Conservation (phyloP, 2,113 vertebrate species). For the Dromiciops gliroides region DNA sequence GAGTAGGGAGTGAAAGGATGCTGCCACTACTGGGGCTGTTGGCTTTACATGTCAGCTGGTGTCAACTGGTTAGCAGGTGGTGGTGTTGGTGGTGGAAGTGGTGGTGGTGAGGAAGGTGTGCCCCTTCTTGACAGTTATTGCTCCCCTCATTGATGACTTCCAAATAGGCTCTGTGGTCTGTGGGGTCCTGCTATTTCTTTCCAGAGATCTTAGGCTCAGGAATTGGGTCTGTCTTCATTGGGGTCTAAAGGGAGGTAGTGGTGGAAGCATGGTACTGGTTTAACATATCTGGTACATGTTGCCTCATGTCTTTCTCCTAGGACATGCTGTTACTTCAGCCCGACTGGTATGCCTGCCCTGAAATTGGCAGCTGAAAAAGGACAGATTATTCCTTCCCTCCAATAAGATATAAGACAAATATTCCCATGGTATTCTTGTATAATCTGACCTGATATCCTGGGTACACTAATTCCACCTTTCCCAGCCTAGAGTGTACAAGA, state of each 20-base stretch:
- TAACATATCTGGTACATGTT: background rate
- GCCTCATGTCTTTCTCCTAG: background rate
- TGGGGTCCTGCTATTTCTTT: background rate
- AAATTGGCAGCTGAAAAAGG: background rate
- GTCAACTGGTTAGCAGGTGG: background rate
- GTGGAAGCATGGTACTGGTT: background rate
- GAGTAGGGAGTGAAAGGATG: background rate
- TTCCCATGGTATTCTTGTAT: background rate
- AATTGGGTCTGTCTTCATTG: background rate
- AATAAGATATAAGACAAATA: background rate
- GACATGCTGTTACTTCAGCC: background rate
- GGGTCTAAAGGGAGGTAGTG: background rate
- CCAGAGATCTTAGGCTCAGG: background rate
- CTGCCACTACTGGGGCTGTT: background rate
- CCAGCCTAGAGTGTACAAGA: background rate
- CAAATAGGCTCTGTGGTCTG: background rate
- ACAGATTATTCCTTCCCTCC: background rate
- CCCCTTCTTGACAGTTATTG: background rate
- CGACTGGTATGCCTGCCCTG: background rate
- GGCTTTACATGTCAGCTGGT: background rate
- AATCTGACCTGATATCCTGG: background rate
- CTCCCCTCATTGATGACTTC: background rate
- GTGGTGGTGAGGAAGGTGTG: background rate
- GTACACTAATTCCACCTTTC: constrained; percentile 3
- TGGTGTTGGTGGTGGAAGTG: background rate